A percentile compares a stretch with the other conserved stretches of the same genome.
phyloP scores from a whole-genome alignment of 2,113 vertebrate genomes.

The Acanthisitta chloris region DNA sequence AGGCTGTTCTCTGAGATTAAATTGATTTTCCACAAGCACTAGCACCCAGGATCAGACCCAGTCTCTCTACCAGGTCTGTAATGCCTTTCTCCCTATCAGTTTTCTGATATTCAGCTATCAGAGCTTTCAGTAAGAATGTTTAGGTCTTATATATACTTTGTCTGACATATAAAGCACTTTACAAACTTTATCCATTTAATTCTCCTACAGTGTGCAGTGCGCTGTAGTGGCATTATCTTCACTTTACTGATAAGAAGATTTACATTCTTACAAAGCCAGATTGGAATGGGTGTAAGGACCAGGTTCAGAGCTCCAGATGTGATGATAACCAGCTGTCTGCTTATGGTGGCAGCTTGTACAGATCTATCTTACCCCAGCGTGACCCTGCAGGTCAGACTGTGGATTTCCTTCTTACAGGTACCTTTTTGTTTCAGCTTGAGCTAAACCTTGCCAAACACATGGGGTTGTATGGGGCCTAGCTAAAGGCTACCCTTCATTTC shows the following conservation, averaged over 20 bases:
- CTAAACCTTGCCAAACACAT: background rate
- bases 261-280: background rate
- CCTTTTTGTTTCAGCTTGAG: background rate
- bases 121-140: constrained; percentile 1
- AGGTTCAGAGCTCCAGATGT: background rate
- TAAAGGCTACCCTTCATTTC: background rate
- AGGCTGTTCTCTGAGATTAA: background rate
- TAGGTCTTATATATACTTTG: background rate
- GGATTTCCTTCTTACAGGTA: background rate
- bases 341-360: rapidly evolving
- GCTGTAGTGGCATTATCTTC: background rate
- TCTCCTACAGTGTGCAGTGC: background rate
- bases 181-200: constrained; percentile 16
- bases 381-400: background rate
- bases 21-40: background rate
- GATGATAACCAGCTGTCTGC: background rate
- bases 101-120: background rate
- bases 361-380: background rate
- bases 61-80: background rate
- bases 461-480: background rate
- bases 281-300: background rate
- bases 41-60: background rate
- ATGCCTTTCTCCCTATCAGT: background rate
- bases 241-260: constrained; percentile 20
- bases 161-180: background rate